Percentiles rank a stretch among this genome's conserved stretches.
phyloP scores from a whole-genome alignment of 2,888 invertebrate genomes.

The Aspidiotus rigidus region DNA sequence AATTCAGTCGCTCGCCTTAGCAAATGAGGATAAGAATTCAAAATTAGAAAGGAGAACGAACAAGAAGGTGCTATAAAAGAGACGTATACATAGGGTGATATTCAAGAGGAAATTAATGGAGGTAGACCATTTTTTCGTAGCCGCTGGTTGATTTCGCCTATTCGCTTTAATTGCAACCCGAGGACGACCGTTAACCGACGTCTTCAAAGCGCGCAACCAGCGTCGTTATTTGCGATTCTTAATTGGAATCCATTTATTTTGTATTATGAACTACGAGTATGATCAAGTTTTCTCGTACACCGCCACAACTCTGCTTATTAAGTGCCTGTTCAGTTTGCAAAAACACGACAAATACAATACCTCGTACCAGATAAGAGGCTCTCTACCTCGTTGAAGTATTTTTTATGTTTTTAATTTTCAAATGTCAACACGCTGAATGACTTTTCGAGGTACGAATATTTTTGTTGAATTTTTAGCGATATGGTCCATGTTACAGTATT shows the following conservation, averaged over 20 bases:
- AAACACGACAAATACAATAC: background rate
- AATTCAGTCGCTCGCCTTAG: too few relatives aligned
- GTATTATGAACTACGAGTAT: constrained; percentile 25
- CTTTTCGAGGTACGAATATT: too few relatives aligned
- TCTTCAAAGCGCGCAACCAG: background rate
- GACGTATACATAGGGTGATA: background rate
- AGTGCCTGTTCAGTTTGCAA: background rate
- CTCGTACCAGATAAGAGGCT: background rate
- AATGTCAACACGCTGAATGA: background rate
- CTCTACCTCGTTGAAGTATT: background rate
- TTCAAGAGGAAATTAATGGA: background rate
- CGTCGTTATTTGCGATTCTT: constrained; percentile 28
- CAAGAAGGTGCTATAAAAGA: too few relatives aligned
- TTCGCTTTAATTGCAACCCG: background rate
- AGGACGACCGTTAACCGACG: background rate
- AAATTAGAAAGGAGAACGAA: too few relatives aligned
- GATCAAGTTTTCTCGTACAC: constrained; percentile 19
- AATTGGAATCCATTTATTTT: constrained; percentile 30
- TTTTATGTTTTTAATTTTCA: background rate
- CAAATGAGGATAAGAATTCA: too few relatives aligned
- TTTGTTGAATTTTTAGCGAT: too few relatives aligned
- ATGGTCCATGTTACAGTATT: too few relatives aligned
- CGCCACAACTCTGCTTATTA: background rate
- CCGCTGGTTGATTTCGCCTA: constrained; percentile 2
- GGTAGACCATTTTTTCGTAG: background rate